These are phyloP conservation scores for Phyllotis vaccarum DNA, from an alignment of 2,797 vertebrate species.

Conservation along the genomic window DNA sequence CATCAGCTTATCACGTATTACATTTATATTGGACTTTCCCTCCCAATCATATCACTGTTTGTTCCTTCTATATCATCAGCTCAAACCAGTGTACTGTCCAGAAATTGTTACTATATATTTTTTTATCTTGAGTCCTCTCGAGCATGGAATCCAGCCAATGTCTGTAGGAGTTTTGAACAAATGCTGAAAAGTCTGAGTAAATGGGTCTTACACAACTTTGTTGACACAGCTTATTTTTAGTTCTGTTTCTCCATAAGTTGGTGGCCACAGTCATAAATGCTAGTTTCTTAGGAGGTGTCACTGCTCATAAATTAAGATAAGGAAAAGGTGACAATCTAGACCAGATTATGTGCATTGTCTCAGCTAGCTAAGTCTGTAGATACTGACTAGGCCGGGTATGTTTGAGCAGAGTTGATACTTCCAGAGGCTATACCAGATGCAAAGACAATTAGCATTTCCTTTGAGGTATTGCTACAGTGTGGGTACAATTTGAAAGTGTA, in stretches of 20 bases:
- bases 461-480: background rate
- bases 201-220: background rate
- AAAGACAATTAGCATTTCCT: background rate
- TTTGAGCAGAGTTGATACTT: background rate
- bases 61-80: background rate
- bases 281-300: background rate
- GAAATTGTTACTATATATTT: background rate
- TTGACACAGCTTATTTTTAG: background rate
- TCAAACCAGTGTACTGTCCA: background rate
- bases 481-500: background rate
- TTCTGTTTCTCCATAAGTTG: background rate
- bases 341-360: background rate
- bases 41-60: background rate
- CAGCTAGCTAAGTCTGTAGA: background rate
- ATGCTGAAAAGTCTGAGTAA: background rate
- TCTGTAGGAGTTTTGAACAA: background rate
- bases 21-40: background rate
- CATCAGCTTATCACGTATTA: background rate
- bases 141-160: background rate
- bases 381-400: background rate
- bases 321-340: background rate
- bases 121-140: constrained; percentile 4
- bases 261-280: background rate
- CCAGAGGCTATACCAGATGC: background rate
- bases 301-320: constrained; percentile 3